Base-by-base conservation (phyloP, 2,888 invertebrate species). In the Ceramica pisi region DNA sequence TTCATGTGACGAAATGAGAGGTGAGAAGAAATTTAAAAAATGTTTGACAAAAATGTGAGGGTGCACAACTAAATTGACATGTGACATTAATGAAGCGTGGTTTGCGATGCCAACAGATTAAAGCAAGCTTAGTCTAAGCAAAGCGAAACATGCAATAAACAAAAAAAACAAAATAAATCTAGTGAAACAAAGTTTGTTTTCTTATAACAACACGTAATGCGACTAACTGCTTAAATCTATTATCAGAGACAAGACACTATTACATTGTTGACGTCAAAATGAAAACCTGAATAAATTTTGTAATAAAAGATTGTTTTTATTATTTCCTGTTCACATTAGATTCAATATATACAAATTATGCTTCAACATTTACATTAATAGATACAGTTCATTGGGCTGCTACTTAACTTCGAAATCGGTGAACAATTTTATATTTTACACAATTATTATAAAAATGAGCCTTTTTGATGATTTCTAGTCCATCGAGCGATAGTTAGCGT, bases 341-440 rank as follows among this genome's bases (percentile, higher is more conserved):
- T 94, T 95, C 95, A 93, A 94, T 96, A 96, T 96, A 96, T 96
- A 96, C 95, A 96, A 93, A 95, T 95, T 93, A 94, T 92, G 90
- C 90, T 90, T 92, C 90, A 94, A 94, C 94, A 95, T 95, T 94
- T 95, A 95, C 95, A 94, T 89, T 91, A 90, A 91, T 92, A 92
- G 91, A 92, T 93, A 95, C 92, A 94, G 72, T 91, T 92, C 88
- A 92, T 89, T 91, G 87, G 86, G 87, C 87, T 83, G 86, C 93
- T 93, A 92, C 90, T 90, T 90, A 90, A 89, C 82, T 88, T 90
- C 88, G 88, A 90, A 84, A 80, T 87, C 75, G 86, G 86, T 91
- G 90, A 91, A 90, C 86, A 90, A 89, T 90, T 90, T 91, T 90
- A 92, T 90, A 91, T 88, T 90, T 84, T 88, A 89, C 89, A 93